A percentile compares a stretch with the other conserved stretches of the same genome.
These are phyloP conservation scores for Mustela lutreola DNA, from an alignment of 2,113 vertebrate genomes.

Conservation along the genomic window DNA sequence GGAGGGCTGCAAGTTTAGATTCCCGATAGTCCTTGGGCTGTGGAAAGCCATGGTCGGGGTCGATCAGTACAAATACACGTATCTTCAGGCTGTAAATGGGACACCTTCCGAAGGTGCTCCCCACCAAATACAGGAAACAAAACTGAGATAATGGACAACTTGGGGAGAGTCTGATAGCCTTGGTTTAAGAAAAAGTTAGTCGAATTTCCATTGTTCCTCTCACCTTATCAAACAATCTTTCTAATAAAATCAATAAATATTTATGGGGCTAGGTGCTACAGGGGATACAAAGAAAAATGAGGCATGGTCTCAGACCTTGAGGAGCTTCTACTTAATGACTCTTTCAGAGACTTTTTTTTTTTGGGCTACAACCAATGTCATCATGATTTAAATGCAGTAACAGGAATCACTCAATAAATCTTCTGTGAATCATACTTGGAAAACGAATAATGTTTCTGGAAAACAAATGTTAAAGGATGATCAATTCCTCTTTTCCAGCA, in stretches of 20 bases:
- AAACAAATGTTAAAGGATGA: conserved; percentile 48
- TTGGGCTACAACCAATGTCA: conserved; percentile 17
- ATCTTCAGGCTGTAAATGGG: fast-evolving
- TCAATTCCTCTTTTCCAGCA: not conserved
- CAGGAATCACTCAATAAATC: conserved; percentile 57
- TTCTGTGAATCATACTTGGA: conserved; percentile 47
- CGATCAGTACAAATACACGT: not conserved
- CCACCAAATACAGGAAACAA: not conserved
- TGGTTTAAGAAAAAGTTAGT: not conserved
- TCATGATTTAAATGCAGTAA: conserved; percentile 56
- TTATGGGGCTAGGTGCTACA: not conserved
- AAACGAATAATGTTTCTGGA: conserved; percentile 51
- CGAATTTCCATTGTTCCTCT: not conserved
- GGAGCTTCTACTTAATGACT: conserved; percentile 46
- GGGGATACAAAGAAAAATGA: conserved; percentile 57
- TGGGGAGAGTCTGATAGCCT: not conserved
- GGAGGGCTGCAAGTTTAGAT: too few species aligned
- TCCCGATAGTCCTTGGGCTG: not conserved
- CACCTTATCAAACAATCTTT: conserved; percentile 7
- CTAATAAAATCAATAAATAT: conserved; percentile 53
- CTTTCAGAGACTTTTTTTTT: conserved; percentile 7
- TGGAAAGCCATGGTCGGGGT: not conserved
- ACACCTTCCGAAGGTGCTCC: not conserved
- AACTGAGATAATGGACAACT: not conserved
- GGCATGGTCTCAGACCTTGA: not conserved